Evolutionary conservation across 1,140 invertebrate species (phyloP).

Genomic region (Pachypsylla venusta): DNA sequence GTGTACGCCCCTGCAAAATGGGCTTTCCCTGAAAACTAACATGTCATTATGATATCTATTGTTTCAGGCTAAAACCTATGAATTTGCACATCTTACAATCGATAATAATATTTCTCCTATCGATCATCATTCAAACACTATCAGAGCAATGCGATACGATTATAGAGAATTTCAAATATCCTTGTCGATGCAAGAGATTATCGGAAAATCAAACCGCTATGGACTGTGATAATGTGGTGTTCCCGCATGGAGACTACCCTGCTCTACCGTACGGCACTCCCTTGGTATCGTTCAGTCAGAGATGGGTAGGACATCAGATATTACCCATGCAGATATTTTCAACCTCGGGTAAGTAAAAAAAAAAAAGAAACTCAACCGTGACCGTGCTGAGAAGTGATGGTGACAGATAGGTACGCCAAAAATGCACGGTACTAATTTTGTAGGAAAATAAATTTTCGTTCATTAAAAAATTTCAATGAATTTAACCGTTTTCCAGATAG

Average conservation of each 20-base stretch:
- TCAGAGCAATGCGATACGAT: conserved; percentile 20
- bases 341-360: conserved; percentile 28
- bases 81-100: background rate
- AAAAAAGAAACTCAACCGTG: background rate
- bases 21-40: too few relatives aligned
- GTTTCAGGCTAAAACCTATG: background rate
- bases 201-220: conserved; percentile 30
- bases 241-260: conserved; percentile 50
- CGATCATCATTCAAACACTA: background rate
- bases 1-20: too few relatives aligned
- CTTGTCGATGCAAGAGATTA: conserved; percentile 20
- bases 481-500: background rate
- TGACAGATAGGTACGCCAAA: background rate
- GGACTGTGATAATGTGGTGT: conserved; percentile 71
- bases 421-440: background rate
- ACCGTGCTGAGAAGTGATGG: background rate
- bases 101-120: background rate
- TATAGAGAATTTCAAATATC: conserved; percentile 19
- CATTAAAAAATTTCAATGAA: background rate
- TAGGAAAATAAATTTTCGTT: too few relatives aligned
- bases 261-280: conserved; percentile 54
- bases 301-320: conserved; percentile 57
- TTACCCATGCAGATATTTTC: conserved; percentile 49
- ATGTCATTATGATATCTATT: too few relatives aligned
- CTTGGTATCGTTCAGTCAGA: conserved; percentile 57